Conservation (phyloP, 2,113 vertebrate species). For the Psilopsiagon aymara region DNA sequence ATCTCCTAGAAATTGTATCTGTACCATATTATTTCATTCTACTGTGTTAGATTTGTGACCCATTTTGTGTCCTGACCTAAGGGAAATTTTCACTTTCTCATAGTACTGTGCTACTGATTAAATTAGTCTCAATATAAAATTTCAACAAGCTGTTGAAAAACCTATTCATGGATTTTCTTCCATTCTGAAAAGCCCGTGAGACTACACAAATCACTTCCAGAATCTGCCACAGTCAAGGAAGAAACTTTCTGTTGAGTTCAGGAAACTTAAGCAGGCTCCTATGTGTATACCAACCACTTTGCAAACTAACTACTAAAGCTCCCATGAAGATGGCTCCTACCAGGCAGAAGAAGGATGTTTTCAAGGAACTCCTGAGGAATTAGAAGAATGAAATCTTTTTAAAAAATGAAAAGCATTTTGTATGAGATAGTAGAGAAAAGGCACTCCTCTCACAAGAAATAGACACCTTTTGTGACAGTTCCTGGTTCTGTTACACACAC, state of each 20-base stretch:
- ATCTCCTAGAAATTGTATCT: background rate
- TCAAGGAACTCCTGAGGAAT: background rate
- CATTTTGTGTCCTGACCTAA: background rate
- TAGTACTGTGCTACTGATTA: background rate
- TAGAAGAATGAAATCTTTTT: background rate
- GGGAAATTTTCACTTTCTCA: background rate
- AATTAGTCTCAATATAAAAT: background rate
- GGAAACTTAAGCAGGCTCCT: background rate
- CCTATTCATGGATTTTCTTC: background rate
- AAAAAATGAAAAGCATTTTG: background rate
- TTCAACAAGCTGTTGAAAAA: background rate
- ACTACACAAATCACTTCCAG: background rate
- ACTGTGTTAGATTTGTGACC: background rate
- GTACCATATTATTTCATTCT: background rate
- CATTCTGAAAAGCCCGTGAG: background rate
- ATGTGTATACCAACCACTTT: background rate
- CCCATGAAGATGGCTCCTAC: background rate
- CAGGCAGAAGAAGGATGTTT: background rate
- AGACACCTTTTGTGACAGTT: background rate
- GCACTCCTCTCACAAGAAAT: background rate
- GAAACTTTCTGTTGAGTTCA: background rate
- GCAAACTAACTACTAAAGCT: background rate
- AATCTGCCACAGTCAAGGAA: background rate
- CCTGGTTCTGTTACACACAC: background rate
- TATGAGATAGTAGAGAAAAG: background rate